Base-by-base conservation (phyloP, 2,888 invertebrate species). In the Silvanus unidentatus region DNA sequence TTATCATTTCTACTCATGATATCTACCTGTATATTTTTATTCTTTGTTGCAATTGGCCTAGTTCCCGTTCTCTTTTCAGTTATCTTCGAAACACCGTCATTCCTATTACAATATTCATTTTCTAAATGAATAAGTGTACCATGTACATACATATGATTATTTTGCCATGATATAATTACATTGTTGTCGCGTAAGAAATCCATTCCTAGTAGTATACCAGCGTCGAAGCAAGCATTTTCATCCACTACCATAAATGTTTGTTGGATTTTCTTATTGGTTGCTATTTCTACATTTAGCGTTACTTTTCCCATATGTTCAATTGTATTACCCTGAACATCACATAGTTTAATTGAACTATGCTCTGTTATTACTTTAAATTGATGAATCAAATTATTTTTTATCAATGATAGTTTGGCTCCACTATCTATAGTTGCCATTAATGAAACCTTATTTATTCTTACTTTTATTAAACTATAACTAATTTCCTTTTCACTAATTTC, bases 61-160 rank as follows among this genome's bases (percentile, higher is more conserved):
- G 8, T 8, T 22, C 22, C 22, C 3, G 6, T 32, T 32, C 10
- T 32, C 3, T 8, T 11, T 32, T 9, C 32, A 12, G 3, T 32
- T 12, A n/a, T 12, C 3, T 5, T 4, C n/a, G 4, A 11, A 15
- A 14, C 22, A 35, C 15, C 42, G 16, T 0, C 15, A 14, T 16
- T 8, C 22, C 14, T 10, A 43, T 39, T 10, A 39, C 39, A 27
- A 39, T 38, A 8, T 9, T 32, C 32, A 32, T 12, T 32, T 11
- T 11, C 3, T 11, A 32, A 5, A 32, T 5, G 10, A 12, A 32
- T 32, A 11, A 8, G 11, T 32, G 4, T 3, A 3, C 32, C 32
- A 11, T 32, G 3, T 11, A 32, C n/a, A 32, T 11, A 4, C n/a
- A 32, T 32, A 5, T 3, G 4, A 5, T 32, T 9, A 4, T n/a